Evolutionary conservation across 2,113 vertebrate genomes (phyloP).

Genomic region (Anser cygnoides): DNA sequence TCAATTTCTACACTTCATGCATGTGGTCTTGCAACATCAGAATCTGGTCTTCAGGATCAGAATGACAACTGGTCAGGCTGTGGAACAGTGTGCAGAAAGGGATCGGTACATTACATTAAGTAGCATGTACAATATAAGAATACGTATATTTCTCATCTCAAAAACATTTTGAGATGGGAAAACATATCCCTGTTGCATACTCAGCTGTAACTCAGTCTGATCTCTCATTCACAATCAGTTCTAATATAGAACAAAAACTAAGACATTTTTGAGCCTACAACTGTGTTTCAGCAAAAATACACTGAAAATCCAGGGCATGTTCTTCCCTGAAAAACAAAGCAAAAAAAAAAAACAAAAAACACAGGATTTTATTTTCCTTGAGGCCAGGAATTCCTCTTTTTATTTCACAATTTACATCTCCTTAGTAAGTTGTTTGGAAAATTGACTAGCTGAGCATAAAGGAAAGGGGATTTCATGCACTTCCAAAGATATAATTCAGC

Average conservation of each 20-base stretch:
- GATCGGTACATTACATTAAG: rapidly evolving
- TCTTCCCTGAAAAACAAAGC: background rate
- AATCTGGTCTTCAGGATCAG: rapidly evolving
- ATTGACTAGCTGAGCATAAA: background rate
- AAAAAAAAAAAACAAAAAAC: background rate
- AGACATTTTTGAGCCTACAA: background rate
- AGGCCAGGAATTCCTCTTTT: background rate
- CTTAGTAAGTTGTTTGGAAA: background rate
- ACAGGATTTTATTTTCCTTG: background rate
- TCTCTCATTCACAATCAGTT: background rate
- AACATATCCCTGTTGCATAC: background rate
- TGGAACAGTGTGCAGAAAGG: rapidly evolving
- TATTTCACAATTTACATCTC: background rate
- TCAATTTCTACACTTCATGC: background rate
- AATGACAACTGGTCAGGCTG: background rate
- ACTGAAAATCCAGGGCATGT: background rate
- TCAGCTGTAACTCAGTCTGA: background rate
- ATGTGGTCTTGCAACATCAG: background rate
- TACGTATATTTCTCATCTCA: background rate
- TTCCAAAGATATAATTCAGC: background rate
- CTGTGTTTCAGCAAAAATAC: background rate
- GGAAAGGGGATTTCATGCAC: background rate
- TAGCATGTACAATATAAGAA: background rate
- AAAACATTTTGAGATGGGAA: background rate
- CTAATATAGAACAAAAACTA: background rate